Evolutionary conservation across 2,113 vertebrate species (phyloP), one percentile per base, ranked within the genome.

Genomic region (Tiliqua scincoides): DNA sequence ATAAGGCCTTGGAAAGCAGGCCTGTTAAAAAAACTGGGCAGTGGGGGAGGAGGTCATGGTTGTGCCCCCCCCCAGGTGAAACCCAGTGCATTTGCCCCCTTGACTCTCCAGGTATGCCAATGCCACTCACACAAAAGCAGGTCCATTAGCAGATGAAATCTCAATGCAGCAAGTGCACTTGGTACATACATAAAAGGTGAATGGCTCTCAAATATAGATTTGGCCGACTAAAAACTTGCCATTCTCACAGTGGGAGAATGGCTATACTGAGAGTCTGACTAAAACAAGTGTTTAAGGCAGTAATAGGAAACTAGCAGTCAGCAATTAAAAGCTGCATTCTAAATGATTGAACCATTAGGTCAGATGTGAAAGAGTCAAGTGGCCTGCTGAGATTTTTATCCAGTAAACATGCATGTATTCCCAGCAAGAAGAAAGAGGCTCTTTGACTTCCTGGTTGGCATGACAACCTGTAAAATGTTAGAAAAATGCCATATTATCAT

Each of bases 401-500:
- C 0, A 90, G 59, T 61, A 54, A 87, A 91, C 92, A 88, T 32
- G 90, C 52, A 20, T 4, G 1, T 0, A 1, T 4, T 70, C 80
- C 43, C 86, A 0, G 0, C 4, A 18, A 78, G 85, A 94, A 89
- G 0, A 80, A 85, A 91, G 78, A 82, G 79, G 68, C 84, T 93
- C 93, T 95, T 91, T 90, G 61, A 88, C 87, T 93, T 93, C 88
- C 72, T 79, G 87, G 57, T 82, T 89, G 92, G 88, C 90, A 0
- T n/a, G 83, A 90, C 91, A 95, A 94, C 92, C 89, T 76, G 14
- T 20, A 85, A 63, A 91, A 94, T 94, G 91, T 93, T 92, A 27
- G 88, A 74, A 83, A 94, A 94, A 94, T 95, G 93, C 92, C 94
- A 94, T 89, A 95, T 95, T 94, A 94, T 81, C 93, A 94, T 91